Evolutionary conservation across 2,888 invertebrate species (phyloP), one percentile per base, ranked within the genome.

Genomic region (Pseudococcus jackbeardsleyi): DNA sequence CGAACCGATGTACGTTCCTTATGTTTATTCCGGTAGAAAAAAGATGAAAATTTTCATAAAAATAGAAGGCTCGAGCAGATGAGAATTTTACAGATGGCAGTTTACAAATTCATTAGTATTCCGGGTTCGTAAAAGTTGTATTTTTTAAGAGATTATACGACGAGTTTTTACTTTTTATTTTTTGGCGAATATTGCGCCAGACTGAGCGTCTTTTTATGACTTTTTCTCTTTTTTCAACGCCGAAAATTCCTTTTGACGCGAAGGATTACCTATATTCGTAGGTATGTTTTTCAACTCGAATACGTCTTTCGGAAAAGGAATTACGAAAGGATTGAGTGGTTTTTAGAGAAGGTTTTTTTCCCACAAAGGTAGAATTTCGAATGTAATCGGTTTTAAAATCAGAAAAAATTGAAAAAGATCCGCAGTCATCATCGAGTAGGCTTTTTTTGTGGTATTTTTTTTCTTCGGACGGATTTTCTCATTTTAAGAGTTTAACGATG

Each of bases 131-230:
- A 22, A 64, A 22, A 64, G 64, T 22, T 64, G 11, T 12, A 64
- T 64, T 64, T 64, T 64, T 64, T 64, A 64, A 64, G 22, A 22
- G 22, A 64, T 64, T 22, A 22, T 22, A 64, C 64, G 64, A 64
- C 64, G 22, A 64, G 64, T 64, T 64, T 64, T 64, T 64, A 54
- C 64, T 64, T 64, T 64, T 64, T 22, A 64, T 64, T 22, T 22
- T 64, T 64, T 22, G 64, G 64, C 22, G 22, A 64, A 64, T 64
- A 64, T 22, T 19, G 54, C 22, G 22, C 64, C 59, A 64, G 64
- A 64, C 64, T 64, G 19, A 12, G 64, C 22, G 64, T 22, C 64
- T 64, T 64, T 64, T 64, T 64, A 64, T 64, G 64, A 64, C 64
- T 64, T 22, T 64, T 22, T 64, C 9, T 64, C n/a, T 64, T 64